Evolutionary conservation across 1,140 invertebrate genomes (phyloP).

Genomic region (Drosophila ogumai): DNA sequence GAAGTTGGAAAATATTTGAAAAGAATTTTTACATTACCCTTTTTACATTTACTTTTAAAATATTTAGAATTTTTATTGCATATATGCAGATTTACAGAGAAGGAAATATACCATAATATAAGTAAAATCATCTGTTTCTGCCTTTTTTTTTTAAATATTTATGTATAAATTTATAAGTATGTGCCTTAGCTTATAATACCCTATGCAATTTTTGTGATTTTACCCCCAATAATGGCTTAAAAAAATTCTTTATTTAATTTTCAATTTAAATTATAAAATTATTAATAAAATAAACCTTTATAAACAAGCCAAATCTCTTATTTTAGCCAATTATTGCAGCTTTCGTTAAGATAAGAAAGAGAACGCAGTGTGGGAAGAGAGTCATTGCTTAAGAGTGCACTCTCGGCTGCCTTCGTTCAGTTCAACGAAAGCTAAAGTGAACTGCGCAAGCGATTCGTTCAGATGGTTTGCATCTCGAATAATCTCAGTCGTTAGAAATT

Average conservation of each 20-base stretch:
- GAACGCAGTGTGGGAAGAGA: constrained; percentile 6
- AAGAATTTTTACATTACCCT: no score
- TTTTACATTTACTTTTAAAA: no score
- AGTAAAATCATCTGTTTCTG: no score
- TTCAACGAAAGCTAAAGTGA: constrained; percentile 63
- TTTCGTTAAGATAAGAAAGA: constrained; percentile 8
- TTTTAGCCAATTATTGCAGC: constrained; percentile 3
- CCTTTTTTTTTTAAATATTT: no score
- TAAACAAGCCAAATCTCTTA: not conserved
- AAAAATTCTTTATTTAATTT: not conserved
- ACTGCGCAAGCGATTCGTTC: constrained; percentile 46
- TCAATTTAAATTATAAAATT: not conserved
- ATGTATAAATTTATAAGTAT: no score
- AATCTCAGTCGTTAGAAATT: constrained; percentile 47
- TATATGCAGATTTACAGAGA: no score
- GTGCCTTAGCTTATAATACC: no score
- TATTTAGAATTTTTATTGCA: no score
- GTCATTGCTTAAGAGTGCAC: constrained; percentile 38
- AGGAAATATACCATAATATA: no score
- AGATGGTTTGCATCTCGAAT: constrained; percentile 66
- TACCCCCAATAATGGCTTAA: no score
- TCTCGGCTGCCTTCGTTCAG: constrained; percentile 27
- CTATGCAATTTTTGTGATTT: no score
- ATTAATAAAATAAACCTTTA: not conserved
- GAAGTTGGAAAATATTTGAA: no score